A percentile compares a stretch with the other conserved stretches of the same genome.
phyloP scores from a whole-genome alignment of 2,797 vertebrate genomes.

The Lagocephalus sceleratus region DNA sequence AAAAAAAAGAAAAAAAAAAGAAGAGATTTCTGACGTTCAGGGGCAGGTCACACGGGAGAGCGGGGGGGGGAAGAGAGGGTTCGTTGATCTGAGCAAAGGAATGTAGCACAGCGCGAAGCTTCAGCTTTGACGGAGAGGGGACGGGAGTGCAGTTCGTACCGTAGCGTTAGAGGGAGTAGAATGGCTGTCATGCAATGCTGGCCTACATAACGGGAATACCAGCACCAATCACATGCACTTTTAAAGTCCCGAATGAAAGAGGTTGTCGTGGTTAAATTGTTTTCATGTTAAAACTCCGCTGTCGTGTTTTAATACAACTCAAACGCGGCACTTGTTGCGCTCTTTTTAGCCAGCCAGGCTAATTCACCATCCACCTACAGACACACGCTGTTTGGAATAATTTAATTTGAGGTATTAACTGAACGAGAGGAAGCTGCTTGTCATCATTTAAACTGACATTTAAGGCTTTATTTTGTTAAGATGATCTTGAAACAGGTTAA shows the following conservation, averaged over 20 bases:
- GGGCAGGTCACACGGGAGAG: conserved; percentile 46
- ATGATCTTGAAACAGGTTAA: too few species aligned
- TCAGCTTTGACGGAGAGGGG: conserved; percentile 70
- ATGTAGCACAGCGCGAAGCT: conserved; percentile 77
- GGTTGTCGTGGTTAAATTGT: too few species aligned
- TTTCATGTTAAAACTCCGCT: too few species aligned
- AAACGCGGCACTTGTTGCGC: too few species aligned
- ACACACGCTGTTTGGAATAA: too few species aligned
- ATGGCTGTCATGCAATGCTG: conserved; percentile 39
- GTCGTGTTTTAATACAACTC: too few species aligned
- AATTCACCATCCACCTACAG: neutral
- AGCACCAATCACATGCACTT: conserved; percentile 15
- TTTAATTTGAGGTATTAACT: too few species aligned
- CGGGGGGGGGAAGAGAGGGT: conserved; percentile 46
- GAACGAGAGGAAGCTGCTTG: too few species aligned
- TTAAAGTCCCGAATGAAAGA: too few species aligned
- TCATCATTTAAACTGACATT: too few species aligned
- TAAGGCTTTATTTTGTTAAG: too few species aligned
- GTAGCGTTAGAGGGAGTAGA: conserved; percentile 66
- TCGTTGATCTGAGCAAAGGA: conserved; percentile 69
- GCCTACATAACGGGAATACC: conserved; percentile 23
- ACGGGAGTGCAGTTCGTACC: conserved; percentile 71
- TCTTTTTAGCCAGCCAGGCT: conserved; percentile 1
- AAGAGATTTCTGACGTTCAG: conserved; percentile 68
- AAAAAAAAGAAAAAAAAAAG: conserved; percentile 63